These are phyloP conservation scores for Amblyornis subalaris DNA, from an alignment of 2,113 vertebrate species.

Conservation along the genomic window DNA sequence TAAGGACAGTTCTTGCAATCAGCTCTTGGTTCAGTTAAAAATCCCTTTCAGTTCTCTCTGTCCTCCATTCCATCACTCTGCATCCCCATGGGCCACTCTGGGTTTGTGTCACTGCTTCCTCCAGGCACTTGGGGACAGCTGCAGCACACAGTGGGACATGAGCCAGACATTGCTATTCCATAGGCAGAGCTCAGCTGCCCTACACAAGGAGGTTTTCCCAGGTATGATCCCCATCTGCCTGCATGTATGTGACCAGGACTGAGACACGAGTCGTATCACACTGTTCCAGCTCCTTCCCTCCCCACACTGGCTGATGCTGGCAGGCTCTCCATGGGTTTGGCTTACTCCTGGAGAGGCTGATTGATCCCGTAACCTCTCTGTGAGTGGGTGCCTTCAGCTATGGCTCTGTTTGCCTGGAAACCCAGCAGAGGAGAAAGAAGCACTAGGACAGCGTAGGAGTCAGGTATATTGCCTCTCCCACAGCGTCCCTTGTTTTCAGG, in stretches of 20 bases:
- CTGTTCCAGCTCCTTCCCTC: background rate
- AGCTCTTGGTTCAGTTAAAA: background rate
- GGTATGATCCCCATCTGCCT: background rate
- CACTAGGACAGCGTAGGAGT: background rate
- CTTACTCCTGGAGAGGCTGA: background rate
- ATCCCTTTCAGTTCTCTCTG: background rate
- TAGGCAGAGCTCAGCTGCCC: background rate
- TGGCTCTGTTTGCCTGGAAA: background rate
- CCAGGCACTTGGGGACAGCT: background rate
- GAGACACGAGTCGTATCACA: fast-evolving
- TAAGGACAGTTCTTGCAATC: background rate
- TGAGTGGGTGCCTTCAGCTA: background rate
- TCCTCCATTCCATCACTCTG: background rate
- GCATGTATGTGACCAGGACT: background rate
- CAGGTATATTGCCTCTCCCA: background rate
- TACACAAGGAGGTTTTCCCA: background rate
- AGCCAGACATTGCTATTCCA: background rate
- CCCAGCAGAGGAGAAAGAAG: background rate
- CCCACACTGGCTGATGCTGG: background rate
- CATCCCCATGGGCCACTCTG: background rate
- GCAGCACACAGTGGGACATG: fast-evolving
- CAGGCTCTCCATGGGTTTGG: background rate
- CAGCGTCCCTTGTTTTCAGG: background rate
- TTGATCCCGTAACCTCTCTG: background rate
- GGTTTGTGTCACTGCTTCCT: background rate